A percentile compares a stretch with the other conserved stretches of the same genome.
Evolutionary conservation across 1,140 invertebrate species (phyloP).

Genomic region (Hormaphis cornu): DNA sequence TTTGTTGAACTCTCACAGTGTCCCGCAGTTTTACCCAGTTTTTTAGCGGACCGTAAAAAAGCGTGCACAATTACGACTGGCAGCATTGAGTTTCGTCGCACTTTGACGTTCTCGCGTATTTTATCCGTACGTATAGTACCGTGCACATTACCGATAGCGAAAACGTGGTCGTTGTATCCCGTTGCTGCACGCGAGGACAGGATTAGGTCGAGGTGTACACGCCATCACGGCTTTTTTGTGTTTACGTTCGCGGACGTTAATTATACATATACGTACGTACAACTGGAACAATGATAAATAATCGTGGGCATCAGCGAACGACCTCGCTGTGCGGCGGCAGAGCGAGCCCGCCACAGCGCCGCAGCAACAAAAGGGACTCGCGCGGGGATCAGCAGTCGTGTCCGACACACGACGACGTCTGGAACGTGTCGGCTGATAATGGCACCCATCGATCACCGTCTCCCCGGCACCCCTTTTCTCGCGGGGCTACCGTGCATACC

Average conservation of each 20-base stretch:
- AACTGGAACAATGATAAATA: constrained; percentile 26
- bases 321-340: not conserved
- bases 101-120: too few relatives aligned
- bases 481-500: constrained; percentile 18
- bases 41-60: too few relatives aligned
- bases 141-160: too few relatives aligned
- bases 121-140: too few relatives aligned
- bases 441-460: constrained; percentile 28
- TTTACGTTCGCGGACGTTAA: constrained; percentile 16
- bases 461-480: not conserved
- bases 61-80: too few relatives aligned
- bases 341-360: not conserved
- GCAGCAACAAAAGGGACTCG: constrained; percentile 14
- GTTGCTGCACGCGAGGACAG: too few relatives aligned
- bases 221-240: not conserved
- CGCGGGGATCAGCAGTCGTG: constrained; percentile 20
- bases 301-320: not conserved
- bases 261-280: not conserved
- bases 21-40: too few relatives aligned
- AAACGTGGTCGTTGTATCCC: too few relatives aligned
- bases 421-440: constrained; percentile 32
- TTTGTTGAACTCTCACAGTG: too few relatives aligned
- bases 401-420: constrained; percentile 27
- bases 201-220: not conserved
- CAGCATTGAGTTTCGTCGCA: too few relatives aligned